Base-by-base conservation (phyloP, 1,140 invertebrate genomes). In the Armadillidium nasatum region DNA sequence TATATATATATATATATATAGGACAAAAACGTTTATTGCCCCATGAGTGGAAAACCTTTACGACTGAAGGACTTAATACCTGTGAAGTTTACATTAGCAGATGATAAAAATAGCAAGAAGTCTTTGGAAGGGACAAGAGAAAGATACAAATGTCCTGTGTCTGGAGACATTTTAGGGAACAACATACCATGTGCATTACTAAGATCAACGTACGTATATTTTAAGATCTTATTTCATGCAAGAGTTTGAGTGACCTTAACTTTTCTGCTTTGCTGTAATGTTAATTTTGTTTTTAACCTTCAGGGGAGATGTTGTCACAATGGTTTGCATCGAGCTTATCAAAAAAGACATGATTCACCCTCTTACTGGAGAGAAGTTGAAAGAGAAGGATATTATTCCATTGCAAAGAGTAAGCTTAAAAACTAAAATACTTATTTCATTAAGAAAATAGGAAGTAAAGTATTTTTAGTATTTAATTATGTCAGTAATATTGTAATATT, bases 271-370 rank as follows among this genome's bases (percentile, higher is more conserved):
- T 33, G 33, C 33, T 4, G 7, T 3, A 45, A 43, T 15, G 7
- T 15, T 3, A 4, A 43, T 15, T 71, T 33, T 71, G 1, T 71
- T 33, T 71, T 43, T 66, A n/a, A 78, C 82, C 87, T 87, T 75
- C 84, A 94, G 93, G 0, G 96, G 97, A n/a, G 90, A 95, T 87
- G 94, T 99, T 21, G 91, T 99, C 0, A 99, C 96, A 11, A 88
- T 95, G 88, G 95, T 98, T 84, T 98, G 96, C 87, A 90, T 97
- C 9, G 95, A 98, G 82, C 87, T 99, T 6, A 95, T 99, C 69
- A 95, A 94, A 82, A 97, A 96, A 83, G 97, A 99, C 84, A 96
- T 95, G 96, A 87, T 95, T 6, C 96, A 99, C 88, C 97, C 97
- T 0, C 88, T 97, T 0, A 96, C 93, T 76, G 91, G 90, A 76